These are phyloP conservation scores for Lutraria rhynchaena DNA, from an alignment of 1,140 invertebrate genomes.

Conservation along the genomic window DNA sequence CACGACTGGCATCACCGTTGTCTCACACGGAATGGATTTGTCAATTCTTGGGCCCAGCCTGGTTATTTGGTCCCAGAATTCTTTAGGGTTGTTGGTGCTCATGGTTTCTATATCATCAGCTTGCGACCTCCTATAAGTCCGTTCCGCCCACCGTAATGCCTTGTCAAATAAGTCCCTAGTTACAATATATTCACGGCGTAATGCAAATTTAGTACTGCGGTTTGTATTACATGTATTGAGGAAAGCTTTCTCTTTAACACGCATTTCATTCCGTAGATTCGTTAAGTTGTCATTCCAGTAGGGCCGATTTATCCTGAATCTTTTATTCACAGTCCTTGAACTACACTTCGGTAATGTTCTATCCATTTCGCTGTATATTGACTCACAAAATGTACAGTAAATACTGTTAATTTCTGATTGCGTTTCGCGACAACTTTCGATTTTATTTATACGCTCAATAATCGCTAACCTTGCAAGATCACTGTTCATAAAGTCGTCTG, in stretches of 20 bases:
- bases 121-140: neutral
- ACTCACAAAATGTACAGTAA: neutral
- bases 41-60: slow-evolving; percentile 33
- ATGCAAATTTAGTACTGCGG: neutral
- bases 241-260: neutral
- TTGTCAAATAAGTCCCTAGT: slow-evolving; percentile 34
- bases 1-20: neutral
- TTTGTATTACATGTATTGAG: too few relatives aligned
- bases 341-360: neutral
- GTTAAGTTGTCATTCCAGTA: neutral
- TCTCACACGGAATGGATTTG: slow-evolving; percentile 17
- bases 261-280: neutral
- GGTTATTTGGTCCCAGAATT: slow-evolving; percentile 40
- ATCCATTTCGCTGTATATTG: neutral
- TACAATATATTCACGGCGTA: slow-evolving; percentile 19
- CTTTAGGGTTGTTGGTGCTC: slow-evolving; percentile 18
- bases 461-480: neutral
- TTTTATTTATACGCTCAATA: neutral
- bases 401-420: neutral
- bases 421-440: slow-evolving; percentile 5
- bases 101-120: slow-evolving; percentile 11
- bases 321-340: neutral
- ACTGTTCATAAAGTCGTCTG: slow-evolving; percentile 4
- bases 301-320: neutral
- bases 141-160: slow-evolving; percentile 1